These are phyloP conservation scores for Chromoteleia sp. DNA, from an alignment of 2,888 invertebrate genomes.

Conservation along the genomic window DNA sequence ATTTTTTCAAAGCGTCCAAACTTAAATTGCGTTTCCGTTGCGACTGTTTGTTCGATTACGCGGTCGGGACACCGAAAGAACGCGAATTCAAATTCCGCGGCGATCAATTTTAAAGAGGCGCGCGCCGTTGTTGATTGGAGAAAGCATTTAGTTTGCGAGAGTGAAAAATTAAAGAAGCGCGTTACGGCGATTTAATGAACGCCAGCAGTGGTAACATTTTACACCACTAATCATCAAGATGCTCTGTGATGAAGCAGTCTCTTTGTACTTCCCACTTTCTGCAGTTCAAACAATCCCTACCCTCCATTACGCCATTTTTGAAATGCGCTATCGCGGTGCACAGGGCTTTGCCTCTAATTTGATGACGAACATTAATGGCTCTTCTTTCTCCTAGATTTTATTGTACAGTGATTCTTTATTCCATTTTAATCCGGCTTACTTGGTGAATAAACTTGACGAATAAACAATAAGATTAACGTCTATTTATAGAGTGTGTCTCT, in stretches of 20 bases:
- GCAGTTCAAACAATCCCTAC: slow-evolving; percentile 47
- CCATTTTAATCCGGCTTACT: background rate
- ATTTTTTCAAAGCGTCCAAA: slow-evolving; percentile 32
- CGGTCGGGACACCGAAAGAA: background rate
- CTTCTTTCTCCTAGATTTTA: slow-evolving; percentile 7
- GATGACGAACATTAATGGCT: slow-evolving; percentile 28
- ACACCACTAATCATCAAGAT: slow-evolving; percentile 53
- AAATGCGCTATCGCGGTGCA: slow-evolving; percentile 17
- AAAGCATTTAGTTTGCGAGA: slow-evolving; percentile 4
- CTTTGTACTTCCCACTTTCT: slow-evolving; percentile 44
- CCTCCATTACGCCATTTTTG: slow-evolving; percentile 29
- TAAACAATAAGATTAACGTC: slow-evolving; percentile 6
- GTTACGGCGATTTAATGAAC: slow-evolving; percentile 17
- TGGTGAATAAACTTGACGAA: too few relatives aligned
- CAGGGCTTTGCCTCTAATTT: slow-evolving; percentile 35
- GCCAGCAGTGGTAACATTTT: slow-evolving; percentile 35
- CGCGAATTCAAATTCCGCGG: slow-evolving; percentile 3
- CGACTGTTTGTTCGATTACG: slow-evolving; percentile 30
- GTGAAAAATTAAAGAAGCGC: slow-evolving; percentile 40
- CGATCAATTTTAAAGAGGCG: slow-evolving; percentile 12
- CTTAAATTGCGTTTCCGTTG: slow-evolving; percentile 31
- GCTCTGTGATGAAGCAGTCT: slow-evolving; percentile 51
- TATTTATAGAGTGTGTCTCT: background rate
- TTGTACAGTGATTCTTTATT: slow-evolving; percentile 2
- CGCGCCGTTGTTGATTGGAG: slow-evolving; percentile 3